phyloP scores from a whole-genome alignment of 53 echinoderm and acorn worm species.

The Holothuria leucospilota region DNA sequence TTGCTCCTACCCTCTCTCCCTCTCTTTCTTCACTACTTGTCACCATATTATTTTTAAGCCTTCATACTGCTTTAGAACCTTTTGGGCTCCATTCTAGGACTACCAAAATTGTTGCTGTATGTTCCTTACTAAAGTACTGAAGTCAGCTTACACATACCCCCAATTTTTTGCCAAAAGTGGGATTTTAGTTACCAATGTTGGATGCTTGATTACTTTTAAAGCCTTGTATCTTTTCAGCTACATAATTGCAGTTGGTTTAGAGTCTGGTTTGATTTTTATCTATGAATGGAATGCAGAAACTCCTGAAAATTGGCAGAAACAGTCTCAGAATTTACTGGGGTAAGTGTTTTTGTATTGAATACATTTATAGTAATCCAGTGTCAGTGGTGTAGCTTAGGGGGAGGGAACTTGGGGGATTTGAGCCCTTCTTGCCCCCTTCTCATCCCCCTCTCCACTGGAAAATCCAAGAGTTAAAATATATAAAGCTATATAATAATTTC shows the following conservation, averaged over 20 bases:
- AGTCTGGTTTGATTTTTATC: constrained; percentile 71
- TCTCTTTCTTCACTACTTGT: too few species aligned
- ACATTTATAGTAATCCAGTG: neutral
- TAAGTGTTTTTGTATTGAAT: constrained; percentile 32
- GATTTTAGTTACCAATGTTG: neutral
- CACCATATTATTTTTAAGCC: too few species aligned
- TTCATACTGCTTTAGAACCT: too few species aligned
- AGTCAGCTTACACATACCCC: neutral
- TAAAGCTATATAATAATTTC: too few species aligned
- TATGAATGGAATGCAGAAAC: constrained; percentile 57
- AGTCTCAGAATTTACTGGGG: constrained; percentile 54
- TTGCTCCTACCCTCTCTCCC: too few species aligned
- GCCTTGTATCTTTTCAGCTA: constrained; percentile 58
- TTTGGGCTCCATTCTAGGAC: too few species aligned
- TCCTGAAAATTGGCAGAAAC: constrained; percentile 63
- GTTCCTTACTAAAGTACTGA: too few species aligned
- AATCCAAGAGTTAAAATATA: neutral
- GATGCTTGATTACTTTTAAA: neutral
- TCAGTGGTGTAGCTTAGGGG: too few species aligned
- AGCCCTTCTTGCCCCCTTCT: too few species aligned
- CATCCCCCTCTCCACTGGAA: neutral
- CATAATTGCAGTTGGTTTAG: constrained; percentile 76
- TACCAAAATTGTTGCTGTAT: too few species aligned
- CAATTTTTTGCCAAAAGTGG: neutral
- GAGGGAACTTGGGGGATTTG: too few species aligned